Percentiles rank a stretch among this genome's conserved stretches.
These are phyloP conservation scores for Odontophorus gujanensis DNA, from an alignment of 2,113 vertebrate species.

Conservation along the genomic window DNA sequence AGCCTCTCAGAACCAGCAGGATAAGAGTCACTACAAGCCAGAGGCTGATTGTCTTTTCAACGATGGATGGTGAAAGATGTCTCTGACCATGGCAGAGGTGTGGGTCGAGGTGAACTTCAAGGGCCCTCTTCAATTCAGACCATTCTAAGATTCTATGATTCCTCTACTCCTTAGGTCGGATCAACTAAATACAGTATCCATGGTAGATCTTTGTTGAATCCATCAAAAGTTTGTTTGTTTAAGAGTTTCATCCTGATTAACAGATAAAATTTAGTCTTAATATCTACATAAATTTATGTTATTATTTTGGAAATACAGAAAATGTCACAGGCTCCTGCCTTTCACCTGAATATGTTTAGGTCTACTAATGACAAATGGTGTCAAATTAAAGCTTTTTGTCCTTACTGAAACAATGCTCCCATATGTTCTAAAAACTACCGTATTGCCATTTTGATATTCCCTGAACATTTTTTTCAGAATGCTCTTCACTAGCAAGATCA, in stretches of 20 bases:
- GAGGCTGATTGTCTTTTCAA: not conserved
- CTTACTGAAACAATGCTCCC: not conserved
- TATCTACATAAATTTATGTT: not conserved
- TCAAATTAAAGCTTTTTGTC: not conserved
- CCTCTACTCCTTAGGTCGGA: not conserved
- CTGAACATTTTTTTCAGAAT: not conserved
- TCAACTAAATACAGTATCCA: not conserved
- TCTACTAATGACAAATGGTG: not conserved
- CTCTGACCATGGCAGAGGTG: not conserved
- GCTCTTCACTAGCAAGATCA: not conserved
- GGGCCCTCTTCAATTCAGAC: not conserved
- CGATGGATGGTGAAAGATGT: not conserved
- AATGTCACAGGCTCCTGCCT: not conserved
- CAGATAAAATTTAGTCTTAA: not conserved
- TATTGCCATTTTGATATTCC: not conserved
- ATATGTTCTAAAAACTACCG: not conserved
- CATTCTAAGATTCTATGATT: not conserved
- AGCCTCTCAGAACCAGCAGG: conserved; percentile 23
- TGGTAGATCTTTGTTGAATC: not conserved
- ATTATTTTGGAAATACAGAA: not conserved
- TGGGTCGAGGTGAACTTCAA: not conserved
- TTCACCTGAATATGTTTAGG: not conserved
- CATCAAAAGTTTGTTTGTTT: not conserved
- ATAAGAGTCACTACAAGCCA: conserved; percentile 31
- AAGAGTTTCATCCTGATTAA: not conserved